Conservation (phyloP, 2,113 vertebrate genomes). For the Sebastes fasciatus region DNA sequence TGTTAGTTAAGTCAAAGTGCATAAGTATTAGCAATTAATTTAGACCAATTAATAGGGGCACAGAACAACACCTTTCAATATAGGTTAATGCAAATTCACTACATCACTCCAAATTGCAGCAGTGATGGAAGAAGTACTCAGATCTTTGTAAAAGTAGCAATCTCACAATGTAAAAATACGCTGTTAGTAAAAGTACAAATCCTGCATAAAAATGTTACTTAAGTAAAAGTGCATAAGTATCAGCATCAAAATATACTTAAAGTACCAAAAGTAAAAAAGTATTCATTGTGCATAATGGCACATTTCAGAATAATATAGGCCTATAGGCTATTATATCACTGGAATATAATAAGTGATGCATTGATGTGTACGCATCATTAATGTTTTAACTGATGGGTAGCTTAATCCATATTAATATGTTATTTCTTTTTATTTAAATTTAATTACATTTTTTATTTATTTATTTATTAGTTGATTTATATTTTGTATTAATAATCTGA, state of each 20-base stretch:
- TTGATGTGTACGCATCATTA: background rate
- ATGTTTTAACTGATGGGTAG: background rate
- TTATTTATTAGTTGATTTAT: background rate
- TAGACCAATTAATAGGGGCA: background rate
- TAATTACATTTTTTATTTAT: background rate
- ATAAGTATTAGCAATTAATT: background rate
- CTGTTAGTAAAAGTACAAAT: background rate
- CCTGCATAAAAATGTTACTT: background rate
- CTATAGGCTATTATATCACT: too few relatives aligned
- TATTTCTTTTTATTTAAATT: too few relatives aligned
- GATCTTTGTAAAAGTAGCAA: background rate
- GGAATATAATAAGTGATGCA: background rate
- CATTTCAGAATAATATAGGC: background rate
- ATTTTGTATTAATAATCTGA: background rate
- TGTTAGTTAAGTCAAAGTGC: too few relatives aligned
- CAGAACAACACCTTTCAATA: background rate
- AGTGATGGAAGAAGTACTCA: background rate
- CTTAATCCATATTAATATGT: background rate
- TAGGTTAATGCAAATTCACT: background rate
- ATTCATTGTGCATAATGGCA: background rate
- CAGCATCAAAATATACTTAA: background rate
- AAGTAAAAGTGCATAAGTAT: background rate
- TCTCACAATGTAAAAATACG: background rate
- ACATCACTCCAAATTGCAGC: background rate
- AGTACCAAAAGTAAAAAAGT: background rate